phyloP scores from a whole-genome alignment of 2,113 vertebrate species.

The Vidua macroura region DNA sequence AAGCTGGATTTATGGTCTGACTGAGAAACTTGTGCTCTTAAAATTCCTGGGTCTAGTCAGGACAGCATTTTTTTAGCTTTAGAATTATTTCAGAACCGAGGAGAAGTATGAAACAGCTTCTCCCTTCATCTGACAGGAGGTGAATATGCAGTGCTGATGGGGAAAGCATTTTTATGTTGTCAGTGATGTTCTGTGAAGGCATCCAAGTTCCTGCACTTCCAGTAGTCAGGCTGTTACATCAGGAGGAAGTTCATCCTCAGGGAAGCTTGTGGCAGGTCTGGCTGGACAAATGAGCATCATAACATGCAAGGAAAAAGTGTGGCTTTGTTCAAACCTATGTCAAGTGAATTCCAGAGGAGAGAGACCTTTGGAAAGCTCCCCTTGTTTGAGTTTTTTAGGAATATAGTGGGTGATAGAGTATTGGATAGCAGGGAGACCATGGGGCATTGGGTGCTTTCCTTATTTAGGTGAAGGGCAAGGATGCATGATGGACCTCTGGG shows the following conservation, averaged over 20 bases:
- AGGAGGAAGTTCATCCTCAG: neutral
- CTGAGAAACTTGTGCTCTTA: neutral
- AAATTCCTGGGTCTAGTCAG: neutral
- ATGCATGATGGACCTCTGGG: rapidly evolving
- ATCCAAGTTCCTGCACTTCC: neutral
- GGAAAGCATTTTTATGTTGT: neutral
- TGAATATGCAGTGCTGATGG: neutral
- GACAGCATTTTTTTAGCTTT: neutral
- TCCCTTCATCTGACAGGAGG: neutral
- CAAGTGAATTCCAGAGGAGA: neutral
- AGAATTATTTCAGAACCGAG: neutral
- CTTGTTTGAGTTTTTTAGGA: neutral
- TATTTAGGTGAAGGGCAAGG: neutral
- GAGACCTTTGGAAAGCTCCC: neutral
- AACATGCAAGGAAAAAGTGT: neutral
- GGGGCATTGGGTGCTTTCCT: neutral
- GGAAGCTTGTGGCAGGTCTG: neutral
- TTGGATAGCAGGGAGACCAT: neutral
- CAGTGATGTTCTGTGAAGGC: neutral
- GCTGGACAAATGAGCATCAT: neutral
- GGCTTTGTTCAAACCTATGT: neutral
- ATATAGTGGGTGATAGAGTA: neutral
- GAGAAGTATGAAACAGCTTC: neutral
- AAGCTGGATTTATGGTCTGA: neutral
- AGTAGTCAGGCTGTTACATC: neutral